phyloP scores from a whole-genome alignment of 2,797 vertebrate genomes.

The Spinus olivaceus region DNA sequence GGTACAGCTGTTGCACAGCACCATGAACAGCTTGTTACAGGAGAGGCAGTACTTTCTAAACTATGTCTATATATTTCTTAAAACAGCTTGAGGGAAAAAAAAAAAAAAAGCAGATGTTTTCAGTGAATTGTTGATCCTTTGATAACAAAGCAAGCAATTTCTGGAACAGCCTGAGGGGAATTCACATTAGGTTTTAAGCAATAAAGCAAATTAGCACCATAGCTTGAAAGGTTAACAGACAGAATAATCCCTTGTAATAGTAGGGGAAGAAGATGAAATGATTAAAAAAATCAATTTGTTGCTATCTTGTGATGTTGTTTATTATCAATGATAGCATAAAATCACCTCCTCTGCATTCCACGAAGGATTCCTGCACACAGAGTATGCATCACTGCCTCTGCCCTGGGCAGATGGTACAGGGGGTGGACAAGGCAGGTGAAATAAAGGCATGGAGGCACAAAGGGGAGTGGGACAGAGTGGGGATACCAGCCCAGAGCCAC shows the following conservation, averaged over 20 bases:
- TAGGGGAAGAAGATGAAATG: not conserved
- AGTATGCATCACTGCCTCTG: not conserved
- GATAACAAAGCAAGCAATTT: slow-evolving; percentile 33
- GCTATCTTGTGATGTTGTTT: not conserved
- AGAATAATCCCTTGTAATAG: not conserved
- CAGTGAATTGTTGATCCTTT: slow-evolving; percentile 25
- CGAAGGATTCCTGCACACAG: not conserved
- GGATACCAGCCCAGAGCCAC: not conserved
- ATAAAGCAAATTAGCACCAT: slow-evolving; percentile 47
- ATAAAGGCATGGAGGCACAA: not conserved
- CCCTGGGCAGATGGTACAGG: not conserved
- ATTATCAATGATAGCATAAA: not conserved
- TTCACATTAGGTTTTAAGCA: slow-evolving; percentile 12
- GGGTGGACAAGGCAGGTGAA: not conserved
- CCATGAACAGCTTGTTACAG: not conserved
- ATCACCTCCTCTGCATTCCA: not conserved
- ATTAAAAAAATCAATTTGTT: slow-evolving; percentile 2
- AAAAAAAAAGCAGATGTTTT: not conserved
- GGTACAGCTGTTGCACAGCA: not conserved
- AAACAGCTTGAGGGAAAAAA: not conserved
- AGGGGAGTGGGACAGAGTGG: not conserved
- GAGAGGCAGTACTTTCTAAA: not conserved
- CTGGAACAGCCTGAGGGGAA: slow-evolving; percentile 26
- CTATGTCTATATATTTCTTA: not conserved
- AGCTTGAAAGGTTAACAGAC: slow-evolving; percentile 39